phyloP scores from a whole-genome alignment of 2,888 invertebrate species.

The Callimorpha dominula region DNA sequence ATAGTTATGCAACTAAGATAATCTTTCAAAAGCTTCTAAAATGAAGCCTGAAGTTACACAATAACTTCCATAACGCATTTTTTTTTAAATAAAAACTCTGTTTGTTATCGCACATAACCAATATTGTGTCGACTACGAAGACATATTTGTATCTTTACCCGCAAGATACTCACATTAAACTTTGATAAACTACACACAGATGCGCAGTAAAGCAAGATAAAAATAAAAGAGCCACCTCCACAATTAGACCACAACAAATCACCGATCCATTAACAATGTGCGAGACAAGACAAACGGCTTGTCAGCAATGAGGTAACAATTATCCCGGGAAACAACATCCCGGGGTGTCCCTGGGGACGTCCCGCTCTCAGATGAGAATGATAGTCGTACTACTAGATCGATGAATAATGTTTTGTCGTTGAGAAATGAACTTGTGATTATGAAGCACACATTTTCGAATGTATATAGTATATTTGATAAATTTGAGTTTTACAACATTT shows the following conservation, averaged over 20 bases:
- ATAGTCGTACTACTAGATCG: conserved; percentile 59
- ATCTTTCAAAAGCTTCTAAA: too few relatives aligned
- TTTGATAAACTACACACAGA: conserved; percentile 11
- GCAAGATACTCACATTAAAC: conserved; percentile 6
- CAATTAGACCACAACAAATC: conserved; percentile 73
- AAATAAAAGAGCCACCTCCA: conserved; percentile 48
- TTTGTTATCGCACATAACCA: background rate
- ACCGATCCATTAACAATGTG: conserved; percentile 74
- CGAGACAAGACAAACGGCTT: conserved; percentile 72
- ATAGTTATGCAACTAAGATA: too few relatives aligned
- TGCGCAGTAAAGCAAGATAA: conserved; percentile 14
- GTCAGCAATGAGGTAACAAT: conserved; percentile 74
- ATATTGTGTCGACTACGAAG: background rate
- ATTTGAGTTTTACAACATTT: too few relatives aligned
- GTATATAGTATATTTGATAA: too few relatives aligned
- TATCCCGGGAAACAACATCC: conserved; percentile 57
- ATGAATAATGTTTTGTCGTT: conserved; percentile 36
- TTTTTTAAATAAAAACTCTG: too few relatives aligned
- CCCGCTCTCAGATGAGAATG: conserved; percentile 46
- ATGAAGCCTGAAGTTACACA: too few relatives aligned
- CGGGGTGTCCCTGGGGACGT: conserved; percentile 57
- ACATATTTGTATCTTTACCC: background rate
- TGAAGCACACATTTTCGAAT: too few relatives aligned
- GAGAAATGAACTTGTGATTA: conserved; percentile 10
- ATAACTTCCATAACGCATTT: too few relatives aligned